Conservation (phyloP, 1,140 invertebrate genomes). For the Caenorhabditis brenneri region DNA sequence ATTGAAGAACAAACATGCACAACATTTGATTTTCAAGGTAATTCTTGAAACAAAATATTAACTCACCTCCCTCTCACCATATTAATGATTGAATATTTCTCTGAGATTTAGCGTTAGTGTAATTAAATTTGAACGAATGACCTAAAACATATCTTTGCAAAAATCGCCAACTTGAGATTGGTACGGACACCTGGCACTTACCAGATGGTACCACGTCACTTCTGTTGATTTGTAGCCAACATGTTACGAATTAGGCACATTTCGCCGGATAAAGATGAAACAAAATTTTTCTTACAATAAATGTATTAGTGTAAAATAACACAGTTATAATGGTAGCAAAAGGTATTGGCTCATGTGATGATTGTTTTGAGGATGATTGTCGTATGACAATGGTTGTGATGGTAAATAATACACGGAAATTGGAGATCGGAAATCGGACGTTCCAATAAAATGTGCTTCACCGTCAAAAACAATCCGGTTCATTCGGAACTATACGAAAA, state of each 20-base stretch:
- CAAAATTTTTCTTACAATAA: no score
- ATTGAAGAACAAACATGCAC: no score
- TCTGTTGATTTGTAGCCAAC: not conserved
- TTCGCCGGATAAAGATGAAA: not conserved
- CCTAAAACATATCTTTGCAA: not conserved
- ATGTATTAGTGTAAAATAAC: not conserved
- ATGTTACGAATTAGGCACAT: not conserved
- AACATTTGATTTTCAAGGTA: no score
- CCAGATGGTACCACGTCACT: constrained; percentile 13
- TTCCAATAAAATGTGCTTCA: not conserved
- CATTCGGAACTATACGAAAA: not conserved
- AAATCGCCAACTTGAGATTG: not conserved
- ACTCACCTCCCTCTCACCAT: not conserved
- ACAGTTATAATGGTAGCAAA: not conserved
- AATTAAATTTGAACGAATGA: no score
- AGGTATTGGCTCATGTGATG: not conserved
- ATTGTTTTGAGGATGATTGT: not conserved
- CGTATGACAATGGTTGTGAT: not conserved
- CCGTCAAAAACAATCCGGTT: no score
- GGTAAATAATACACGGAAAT: not conserved
- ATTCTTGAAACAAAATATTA: no score
- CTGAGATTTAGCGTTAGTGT: no score
- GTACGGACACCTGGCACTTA: constrained; percentile 10
- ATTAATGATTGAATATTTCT: not conserved
- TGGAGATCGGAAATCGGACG: constrained; percentile 1